Percentiles rank a stretch among this genome's conserved stretches.
Evolutionary conservation across 2,113 vertebrate genomes (phyloP).

Genomic region (Coturnix japonica): DNA sequence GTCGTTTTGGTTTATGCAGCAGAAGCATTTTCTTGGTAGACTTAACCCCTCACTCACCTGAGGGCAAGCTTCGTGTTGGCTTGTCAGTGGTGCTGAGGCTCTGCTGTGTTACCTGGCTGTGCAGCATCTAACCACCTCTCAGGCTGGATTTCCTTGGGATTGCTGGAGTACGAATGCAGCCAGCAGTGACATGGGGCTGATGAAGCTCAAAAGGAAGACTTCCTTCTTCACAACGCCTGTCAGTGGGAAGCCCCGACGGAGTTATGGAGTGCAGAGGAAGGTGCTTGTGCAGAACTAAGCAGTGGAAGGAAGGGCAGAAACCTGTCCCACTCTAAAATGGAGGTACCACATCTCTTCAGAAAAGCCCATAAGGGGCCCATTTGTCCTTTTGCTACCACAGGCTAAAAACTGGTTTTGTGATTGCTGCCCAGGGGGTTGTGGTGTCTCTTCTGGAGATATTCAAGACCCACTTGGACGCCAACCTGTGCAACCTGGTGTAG

Average conservation of each 20-base stretch:
- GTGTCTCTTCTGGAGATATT: too few relatives aligned
- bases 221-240: neutral
- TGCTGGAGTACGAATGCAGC: neutral
- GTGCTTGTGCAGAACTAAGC: neutral
- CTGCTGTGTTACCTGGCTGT: rapidly evolving
- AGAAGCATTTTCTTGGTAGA: slow-evolving; percentile 2
- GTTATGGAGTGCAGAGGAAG: neutral
- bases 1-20: slow-evolving; percentile 13
- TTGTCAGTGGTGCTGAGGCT: neutral
- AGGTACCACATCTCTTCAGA: neutral
- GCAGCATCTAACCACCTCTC: neutral
- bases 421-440: too few relatives aligned
- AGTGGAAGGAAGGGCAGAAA: slow-evolving; percentile 7
- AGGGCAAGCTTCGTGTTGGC: neutral
- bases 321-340: neutral
- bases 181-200: neutral
- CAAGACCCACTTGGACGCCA: too few relatives aligned
- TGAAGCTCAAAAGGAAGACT: slow-evolving; percentile 4
- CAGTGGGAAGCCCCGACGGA: slow-evolving; percentile 13
- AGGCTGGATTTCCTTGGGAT: neutral
- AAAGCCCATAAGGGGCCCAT: neutral
- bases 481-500: too few relatives aligned
- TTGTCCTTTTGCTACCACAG: neutral
- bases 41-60: slow-evolving; percentile 22
- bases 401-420: neutral